These are phyloP conservation scores for Thalassoma bifasciatum DNA, from an alignment of 2,113 vertebrate species.

Conservation along the genomic window DNA sequence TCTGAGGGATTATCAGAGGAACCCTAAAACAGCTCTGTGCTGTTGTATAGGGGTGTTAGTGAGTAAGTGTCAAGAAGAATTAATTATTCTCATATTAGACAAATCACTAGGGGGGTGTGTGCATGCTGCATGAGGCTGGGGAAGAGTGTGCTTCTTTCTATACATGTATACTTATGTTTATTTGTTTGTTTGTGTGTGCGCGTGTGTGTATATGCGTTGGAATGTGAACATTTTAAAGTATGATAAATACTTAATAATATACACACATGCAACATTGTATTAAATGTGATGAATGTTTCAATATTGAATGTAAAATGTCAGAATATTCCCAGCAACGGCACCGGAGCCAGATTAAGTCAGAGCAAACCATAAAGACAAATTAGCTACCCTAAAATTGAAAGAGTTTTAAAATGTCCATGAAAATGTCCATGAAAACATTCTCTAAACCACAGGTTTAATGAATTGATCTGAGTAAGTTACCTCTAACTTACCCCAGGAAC, in stretches of 20 bases:
- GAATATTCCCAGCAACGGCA: constrained; percentile 1
- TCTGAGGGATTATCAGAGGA: constrained; percentile 32
- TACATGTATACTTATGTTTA: background rate
- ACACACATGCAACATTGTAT: constrained; percentile 21
- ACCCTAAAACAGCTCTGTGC: constrained; percentile 44
- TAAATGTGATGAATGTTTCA: constrained; percentile 65
- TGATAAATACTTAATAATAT: constrained; percentile 54
- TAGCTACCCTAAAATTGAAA: constrained; percentile 2
- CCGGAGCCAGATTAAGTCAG: background rate
- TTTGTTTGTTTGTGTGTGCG: background rate
- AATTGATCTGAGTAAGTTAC: background rate
- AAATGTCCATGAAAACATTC: too few species aligned
- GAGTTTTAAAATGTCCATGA: background rate
- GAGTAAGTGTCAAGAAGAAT: constrained; percentile 56
- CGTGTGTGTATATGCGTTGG: background rate
- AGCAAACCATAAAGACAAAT: constrained; percentile 9
- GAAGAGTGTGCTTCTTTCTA: constrained; percentile 27
- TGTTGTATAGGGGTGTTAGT: constrained; percentile 26
- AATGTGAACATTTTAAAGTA: constrained; percentile 37
- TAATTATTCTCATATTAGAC: constrained; percentile 62
- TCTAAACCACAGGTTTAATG: background rate
- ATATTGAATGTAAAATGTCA: constrained; percentile 27
- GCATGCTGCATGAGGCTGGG: background rate
- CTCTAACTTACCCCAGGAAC: too few species aligned
- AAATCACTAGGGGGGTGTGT: constrained; percentile 39